A percentile compares a stretch with the other conserved stretches of the same genome.
These are phyloP conservation scores for Parambassis ranga DNA, from an alignment of 2,797 vertebrate genomes.

Conservation along the genomic window DNA sequence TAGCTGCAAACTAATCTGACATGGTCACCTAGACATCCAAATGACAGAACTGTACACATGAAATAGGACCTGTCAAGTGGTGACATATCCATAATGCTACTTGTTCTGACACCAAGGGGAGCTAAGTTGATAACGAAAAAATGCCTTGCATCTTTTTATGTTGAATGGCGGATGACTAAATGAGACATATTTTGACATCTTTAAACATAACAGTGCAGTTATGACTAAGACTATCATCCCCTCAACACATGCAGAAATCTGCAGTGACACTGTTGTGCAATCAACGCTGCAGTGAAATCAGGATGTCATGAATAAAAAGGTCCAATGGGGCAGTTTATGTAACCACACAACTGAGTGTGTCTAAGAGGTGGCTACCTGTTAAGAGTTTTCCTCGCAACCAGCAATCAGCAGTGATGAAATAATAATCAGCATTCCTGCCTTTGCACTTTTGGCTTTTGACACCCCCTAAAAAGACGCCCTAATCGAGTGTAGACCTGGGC, in stretches of 20 bases:
- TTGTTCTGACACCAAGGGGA: slow-evolving; percentile 30
- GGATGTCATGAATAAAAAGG: slow-evolving; percentile 3
- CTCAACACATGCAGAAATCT: slow-evolving; percentile 15
- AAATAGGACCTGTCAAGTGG: slow-evolving; percentile 44
- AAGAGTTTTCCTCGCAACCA: background rate
- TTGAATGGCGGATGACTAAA: slow-evolving; percentile 17
- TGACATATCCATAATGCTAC: slow-evolving; percentile 29
- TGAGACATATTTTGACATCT: slow-evolving; percentile 9
- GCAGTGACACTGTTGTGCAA: slow-evolving; percentile 8
- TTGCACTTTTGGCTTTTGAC: no score
- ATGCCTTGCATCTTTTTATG: slow-evolving; percentile 43
- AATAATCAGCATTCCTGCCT: no score
- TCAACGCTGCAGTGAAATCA: slow-evolving; percentile 16
- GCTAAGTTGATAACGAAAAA: slow-evolving; percentile 1
- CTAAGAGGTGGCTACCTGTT: background rate
- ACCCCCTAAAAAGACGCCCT: background rate
- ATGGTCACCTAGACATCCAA: slow-evolving; percentile 55
- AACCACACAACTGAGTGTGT: background rate
- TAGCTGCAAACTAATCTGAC: slow-evolving; percentile 64
- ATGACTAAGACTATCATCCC: slow-evolving; percentile 8
- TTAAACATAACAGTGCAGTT: background rate
- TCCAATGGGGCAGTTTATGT: slow-evolving; percentile 3
- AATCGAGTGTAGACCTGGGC: background rate
- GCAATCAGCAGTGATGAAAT: background rate
- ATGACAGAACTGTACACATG: slow-evolving; percentile 49